Percentiles rank a stretch among this genome's conserved stretches.
These are phyloP conservation scores for Heliothis virescens DNA, from an alignment of 1,140 invertebrate genomes.

Conservation along the genomic window DNA sequence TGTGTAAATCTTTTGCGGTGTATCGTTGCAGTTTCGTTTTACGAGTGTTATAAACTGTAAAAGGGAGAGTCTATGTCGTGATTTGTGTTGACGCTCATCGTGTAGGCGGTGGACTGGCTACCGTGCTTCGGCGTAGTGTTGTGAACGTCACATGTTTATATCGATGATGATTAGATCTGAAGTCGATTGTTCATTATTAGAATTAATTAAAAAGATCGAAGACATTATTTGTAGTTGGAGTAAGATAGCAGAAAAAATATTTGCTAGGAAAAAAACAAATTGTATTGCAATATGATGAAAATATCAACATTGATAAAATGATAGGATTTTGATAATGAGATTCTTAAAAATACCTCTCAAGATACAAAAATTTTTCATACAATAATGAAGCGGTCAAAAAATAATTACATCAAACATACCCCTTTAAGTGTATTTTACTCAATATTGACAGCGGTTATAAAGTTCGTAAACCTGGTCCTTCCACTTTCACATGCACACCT, in stretches of 20 bases:
- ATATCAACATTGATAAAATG: no score
- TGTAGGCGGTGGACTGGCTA: constrained; percentile 70
- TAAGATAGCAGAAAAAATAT: no score
- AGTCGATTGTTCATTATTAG: not conserved
- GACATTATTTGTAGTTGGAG: not conserved
- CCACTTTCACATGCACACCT: constrained; percentile 26
- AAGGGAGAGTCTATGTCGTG: constrained; percentile 71
- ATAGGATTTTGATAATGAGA: no score
- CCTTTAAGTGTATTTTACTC: not conserved
- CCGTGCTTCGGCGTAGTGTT: constrained; percentile 63
- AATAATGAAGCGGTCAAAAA: no score
- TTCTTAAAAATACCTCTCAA: no score
- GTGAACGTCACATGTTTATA: constrained; percentile 38
- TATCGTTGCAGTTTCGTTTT: constrained; percentile 58
- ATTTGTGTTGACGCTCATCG: constrained; percentile 72
- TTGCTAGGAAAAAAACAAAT: no score
- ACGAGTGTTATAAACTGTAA: constrained; percentile 69
- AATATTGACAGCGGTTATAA: not conserved
- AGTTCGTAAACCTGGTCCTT: not conserved
- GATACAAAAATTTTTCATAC: no score
- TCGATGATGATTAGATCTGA: constrained; percentile 17
- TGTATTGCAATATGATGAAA: no score
- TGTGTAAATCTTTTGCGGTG: not conserved
- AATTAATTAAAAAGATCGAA: no score
- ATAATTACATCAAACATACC: no score